phyloP scores from a whole-genome alignment of 2,113 vertebrate species.

The Trogon melanurus region DNA sequence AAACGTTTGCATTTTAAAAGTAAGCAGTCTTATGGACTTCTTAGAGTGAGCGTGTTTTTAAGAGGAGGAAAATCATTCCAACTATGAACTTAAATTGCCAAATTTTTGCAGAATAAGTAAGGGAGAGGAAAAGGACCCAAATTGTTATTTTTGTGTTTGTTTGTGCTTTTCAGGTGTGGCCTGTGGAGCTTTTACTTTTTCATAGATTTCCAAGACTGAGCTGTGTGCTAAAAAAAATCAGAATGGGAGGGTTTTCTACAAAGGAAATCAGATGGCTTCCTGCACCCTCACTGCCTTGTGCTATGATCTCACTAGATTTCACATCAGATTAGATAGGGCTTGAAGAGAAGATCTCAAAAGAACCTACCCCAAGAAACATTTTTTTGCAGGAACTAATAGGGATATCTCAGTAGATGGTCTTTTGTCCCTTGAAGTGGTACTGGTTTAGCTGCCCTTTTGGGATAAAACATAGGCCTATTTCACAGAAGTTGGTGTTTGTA shows the following conservation, averaged over 20 bases:
- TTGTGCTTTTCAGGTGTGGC: conserved; percentile 5
- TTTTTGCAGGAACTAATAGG: not conserved
- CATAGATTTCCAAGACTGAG: not conserved
- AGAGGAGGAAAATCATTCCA: not conserved
- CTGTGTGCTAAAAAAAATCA: not conserved
- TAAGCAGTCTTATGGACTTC: conserved; percentile 37
- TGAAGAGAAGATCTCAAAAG: not conserved
- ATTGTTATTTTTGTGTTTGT: not conserved
- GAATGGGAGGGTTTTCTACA: not conserved
- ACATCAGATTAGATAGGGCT: not conserved
- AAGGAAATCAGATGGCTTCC: not conserved
- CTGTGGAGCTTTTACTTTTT: conserved; percentile 9
- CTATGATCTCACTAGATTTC: not conserved
- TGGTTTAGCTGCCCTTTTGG: not conserved
- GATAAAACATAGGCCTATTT: not conserved
- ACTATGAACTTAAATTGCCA: conserved; percentile 40
- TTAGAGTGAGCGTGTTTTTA: conserved; percentile 33
- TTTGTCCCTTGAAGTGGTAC: not conserved
- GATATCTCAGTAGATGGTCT: not conserved
- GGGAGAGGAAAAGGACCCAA: not conserved
- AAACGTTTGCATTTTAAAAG: conserved; percentile 57
- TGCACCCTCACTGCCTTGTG: not conserved
- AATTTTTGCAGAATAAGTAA: conserved; percentile 41
- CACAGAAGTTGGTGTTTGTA: not conserved
- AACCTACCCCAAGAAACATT: not conserved